Evolutionary conservation across 2,113 vertebrate species (phyloP), one percentile per base, ranked within the genome.

Genomic region (Nycticryphes semicollaris): DNA sequence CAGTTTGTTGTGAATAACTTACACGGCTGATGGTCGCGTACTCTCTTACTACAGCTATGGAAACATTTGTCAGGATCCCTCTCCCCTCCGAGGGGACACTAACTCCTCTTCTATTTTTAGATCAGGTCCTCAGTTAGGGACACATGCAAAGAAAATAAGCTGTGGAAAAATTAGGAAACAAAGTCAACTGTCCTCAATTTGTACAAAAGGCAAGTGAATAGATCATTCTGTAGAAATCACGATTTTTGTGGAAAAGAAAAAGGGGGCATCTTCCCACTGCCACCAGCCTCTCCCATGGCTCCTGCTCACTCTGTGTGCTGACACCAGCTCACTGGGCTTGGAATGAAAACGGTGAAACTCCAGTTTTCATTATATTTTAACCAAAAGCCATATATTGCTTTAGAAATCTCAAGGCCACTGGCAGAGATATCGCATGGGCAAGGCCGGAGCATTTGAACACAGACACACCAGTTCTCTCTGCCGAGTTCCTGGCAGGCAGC

Each of bases 401-500:
- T n/a, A n/a, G 33, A 22, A 54, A 68, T 0, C 41, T 21, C n/a
- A 13, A 54, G 28, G 54, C 12, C 6, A 2, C n/a, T 0, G 30
- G 25, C 37, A 35, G n/a, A 37, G 23, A 6, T 6, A 10, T 5
- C 13, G 2, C 3, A 1, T 0, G 41, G 33, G 35, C 12, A 28
- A 41, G 57, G 43, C 18, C 0, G 0, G 3, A 0, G 12, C 3
- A 19, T 7, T 30, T 2, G 39, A 31, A 6, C 4, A 0, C 30
- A 25, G 41, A n/a, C 3, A 1, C 9, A 0, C 25, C 1, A 1
- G 11, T 56, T 78, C 2, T 22, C 14, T 48, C 17, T 1, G 3
- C 3, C 8, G 31, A 41, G 6, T 0, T 54, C 31, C 31, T 57
- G 82, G 41, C 50, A 41, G 47, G 39, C 23, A 19, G 47, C 28